phyloP scores from a whole-genome alignment of 1,140 invertebrate species.

The Caenorhabditis briggsae region DNA sequence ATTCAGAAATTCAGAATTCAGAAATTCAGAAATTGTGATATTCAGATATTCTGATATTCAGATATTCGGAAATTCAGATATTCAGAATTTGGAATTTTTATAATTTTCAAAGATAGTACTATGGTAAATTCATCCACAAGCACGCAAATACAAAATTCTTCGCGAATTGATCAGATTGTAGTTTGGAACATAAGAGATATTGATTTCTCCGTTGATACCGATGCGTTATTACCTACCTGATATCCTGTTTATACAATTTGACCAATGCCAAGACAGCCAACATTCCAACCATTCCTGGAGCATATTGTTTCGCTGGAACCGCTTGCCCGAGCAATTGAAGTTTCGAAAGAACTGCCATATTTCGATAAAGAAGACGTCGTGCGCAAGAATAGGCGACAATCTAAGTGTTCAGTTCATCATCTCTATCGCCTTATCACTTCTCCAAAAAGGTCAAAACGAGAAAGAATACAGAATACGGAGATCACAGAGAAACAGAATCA shows the following conservation, averaged over 20 bases:
- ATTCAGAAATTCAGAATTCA: too few species aligned
- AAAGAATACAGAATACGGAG: neutral
- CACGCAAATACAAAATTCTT: neutral
- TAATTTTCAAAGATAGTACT: too few species aligned
- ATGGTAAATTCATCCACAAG: too few species aligned
- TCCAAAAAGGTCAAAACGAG: neutral
- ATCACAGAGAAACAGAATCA: constrained; percentile 18
- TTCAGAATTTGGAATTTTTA: too few species aligned
- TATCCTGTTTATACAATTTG: constrained; percentile 46
- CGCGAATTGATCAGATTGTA: constrained; percentile 14
- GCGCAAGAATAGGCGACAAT: neutral
- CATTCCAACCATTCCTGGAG: constrained; percentile 46
- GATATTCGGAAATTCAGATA: neutral
- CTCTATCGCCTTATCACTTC: constrained; percentile 34
- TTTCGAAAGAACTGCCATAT: constrained; percentile 51
- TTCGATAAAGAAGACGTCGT: neutral
- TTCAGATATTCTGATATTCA: too few species aligned
- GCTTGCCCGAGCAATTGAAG: constrained; percentile 45
- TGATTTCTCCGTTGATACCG: neutral
- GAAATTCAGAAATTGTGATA: neutral
- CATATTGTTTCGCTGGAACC: constrained; percentile 35
- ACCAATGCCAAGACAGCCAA: constrained; percentile 44
- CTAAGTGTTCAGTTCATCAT: constrained; percentile 51
- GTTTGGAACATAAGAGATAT: neutral
- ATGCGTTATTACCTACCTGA: neutral